phyloP scores from a whole-genome alignment of 2,797 vertebrate genomes.

The Oophaga sylvatica region DNA sequence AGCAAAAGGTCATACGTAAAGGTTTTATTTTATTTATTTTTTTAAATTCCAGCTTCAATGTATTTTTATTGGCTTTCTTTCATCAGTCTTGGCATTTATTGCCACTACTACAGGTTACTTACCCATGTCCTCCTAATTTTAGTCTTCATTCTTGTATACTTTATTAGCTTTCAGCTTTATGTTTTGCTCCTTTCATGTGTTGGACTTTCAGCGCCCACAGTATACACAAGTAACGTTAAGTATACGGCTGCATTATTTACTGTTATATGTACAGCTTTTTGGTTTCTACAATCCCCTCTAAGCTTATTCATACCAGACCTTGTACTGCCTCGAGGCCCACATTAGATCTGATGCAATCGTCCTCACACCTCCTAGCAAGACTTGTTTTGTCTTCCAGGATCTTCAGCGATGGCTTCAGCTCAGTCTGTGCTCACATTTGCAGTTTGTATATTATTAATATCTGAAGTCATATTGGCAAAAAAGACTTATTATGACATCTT shows the following conservation, averaged over 20 bases:
- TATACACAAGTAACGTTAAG: neutral
- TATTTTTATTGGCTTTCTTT: too few relatives aligned
- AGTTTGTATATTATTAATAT: constrained; percentile 91
- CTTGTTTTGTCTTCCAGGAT: constrained; percentile 68
- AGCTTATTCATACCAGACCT: neutral
- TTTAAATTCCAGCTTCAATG: too few relatives aligned
- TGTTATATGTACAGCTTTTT: neutral
- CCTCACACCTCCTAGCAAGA: neutral
- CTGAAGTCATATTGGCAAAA: constrained; percentile 90
- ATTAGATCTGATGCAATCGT: constrained; percentile 18
- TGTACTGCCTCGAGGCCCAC: neutral
- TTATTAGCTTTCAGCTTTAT: too few relatives aligned
- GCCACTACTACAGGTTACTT: too few relatives aligned
- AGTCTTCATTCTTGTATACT: too few relatives aligned
- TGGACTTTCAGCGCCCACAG: neutral
- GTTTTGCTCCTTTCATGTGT: neutral
- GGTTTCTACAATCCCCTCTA: neutral
- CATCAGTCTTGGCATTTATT: too few relatives aligned
- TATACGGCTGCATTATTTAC: neutral
- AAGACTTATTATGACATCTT: constrained; percentile 93
- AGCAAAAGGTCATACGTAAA: too few relatives aligned
- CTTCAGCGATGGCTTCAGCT: constrained; percentile 82
- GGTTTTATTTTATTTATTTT: too few relatives aligned
- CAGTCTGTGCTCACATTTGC: constrained; percentile 86
- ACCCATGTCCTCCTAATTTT: too few relatives aligned